A percentile compares a stretch with the other conserved stretches of the same genome.
These are phyloP conservation scores for Aptenodytes forsteri DNA, from an alignment of 2,113 vertebrate genomes.

Conservation along the genomic window DNA sequence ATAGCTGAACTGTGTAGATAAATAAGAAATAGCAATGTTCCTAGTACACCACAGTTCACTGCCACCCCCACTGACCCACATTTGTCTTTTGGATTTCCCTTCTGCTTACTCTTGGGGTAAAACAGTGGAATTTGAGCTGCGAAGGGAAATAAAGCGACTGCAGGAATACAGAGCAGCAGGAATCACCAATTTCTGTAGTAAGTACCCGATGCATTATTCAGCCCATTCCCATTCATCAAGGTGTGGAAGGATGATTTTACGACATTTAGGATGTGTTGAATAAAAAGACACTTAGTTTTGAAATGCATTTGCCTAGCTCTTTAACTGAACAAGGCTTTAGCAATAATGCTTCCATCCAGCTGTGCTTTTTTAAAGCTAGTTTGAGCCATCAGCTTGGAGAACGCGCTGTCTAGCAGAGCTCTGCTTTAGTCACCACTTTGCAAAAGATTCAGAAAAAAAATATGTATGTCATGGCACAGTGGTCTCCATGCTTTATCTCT, in stretches of 20 bases:
- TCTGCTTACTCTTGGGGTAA: neutral
- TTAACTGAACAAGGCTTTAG: neutral
- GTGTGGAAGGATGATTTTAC: neutral
- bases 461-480: neutral
- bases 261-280: neutral
- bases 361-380: neutral
- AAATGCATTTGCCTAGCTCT: neutral
- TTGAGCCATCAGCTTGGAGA: neutral
- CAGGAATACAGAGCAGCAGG: slow-evolving; percentile 94
- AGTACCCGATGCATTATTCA: slow-evolving; percentile 71
- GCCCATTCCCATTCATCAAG: neutral
- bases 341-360: neutral
- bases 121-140: slow-evolving; percentile 96
- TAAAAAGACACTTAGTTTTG: neutral
- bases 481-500: neutral
- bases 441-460: neutral
- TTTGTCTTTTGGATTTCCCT: slow-evolving; percentile 33
- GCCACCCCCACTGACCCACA: neutral
- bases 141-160: slow-evolving; percentile 89
- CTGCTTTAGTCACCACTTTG: neutral
- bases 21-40: neutral
- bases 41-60: neutral
- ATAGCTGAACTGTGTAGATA: neutral
- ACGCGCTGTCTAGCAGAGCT: neutral
- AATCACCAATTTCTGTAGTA: slow-evolving; percentile 96